Conservation (phyloP, 92 coral and sea anemone species). For the Plumapathes pennacea region DNA sequence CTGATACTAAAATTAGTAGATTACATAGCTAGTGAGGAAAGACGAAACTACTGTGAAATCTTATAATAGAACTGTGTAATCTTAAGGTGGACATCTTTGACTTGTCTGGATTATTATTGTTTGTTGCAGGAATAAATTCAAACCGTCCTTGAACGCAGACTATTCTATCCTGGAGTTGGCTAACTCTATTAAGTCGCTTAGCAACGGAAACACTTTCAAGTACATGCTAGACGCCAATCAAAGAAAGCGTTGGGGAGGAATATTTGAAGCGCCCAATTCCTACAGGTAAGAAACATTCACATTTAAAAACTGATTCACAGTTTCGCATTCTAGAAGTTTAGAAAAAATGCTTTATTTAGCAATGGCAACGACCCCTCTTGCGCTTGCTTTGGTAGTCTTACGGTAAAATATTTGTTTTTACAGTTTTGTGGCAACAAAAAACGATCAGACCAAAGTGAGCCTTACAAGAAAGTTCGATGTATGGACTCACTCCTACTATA, state of each 20-base stretch:
- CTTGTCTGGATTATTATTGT: too few relatives aligned
- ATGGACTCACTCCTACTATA: slow-evolving; percentile 58
- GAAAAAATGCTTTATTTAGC: too few relatives aligned
- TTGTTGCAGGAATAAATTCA: slow-evolving; percentile 1
- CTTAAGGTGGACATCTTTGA: too few relatives aligned
- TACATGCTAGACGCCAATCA: slow-evolving; percentile 38
- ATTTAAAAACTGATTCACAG: too few relatives aligned
- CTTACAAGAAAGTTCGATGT: slow-evolving; percentile 44
- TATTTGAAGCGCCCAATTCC: slow-evolving; percentile 22
- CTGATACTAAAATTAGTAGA: too few relatives aligned
- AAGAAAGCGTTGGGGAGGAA: slow-evolving; percentile 36
- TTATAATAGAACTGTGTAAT: too few relatives aligned
- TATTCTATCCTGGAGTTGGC: slow-evolving; percentile 32
- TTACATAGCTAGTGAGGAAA: too few relatives aligned
- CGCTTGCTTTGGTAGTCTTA: too few relatives aligned
- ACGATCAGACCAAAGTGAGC: slow-evolving; percentile 50
- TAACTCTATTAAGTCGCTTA: slow-evolving; percentile 17
- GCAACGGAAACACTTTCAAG: slow-evolving; percentile 25
- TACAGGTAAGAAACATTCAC: slow-evolving; percentile 38
- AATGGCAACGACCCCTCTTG: too few relatives aligned
- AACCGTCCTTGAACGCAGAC: slow-evolving; percentile 13
- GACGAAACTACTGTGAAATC: too few relatives aligned
- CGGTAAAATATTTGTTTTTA: background rate
- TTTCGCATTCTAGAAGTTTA: too few relatives aligned
- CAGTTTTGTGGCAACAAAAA: slow-evolving; percentile 64